A percentile compares a stretch with the other conserved stretches of the same genome.
Evolutionary conservation across 1,140 invertebrate genomes (phyloP).

Genomic region (Agrilus planipennis): DNA sequence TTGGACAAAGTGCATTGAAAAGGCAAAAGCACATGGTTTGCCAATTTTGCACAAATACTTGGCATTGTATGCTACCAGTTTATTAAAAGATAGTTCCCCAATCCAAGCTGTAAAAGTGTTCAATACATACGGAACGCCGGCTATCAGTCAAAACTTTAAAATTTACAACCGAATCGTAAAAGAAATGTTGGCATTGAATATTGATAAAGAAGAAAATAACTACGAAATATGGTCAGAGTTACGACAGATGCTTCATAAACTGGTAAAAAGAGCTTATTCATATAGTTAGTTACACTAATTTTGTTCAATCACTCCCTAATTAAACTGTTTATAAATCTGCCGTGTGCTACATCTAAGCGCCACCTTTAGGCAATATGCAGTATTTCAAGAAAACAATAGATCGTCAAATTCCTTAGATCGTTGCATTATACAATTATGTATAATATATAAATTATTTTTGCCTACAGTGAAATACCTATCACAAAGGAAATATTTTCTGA

Average conservation of each 20-base stretch:
- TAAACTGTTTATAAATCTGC: no score
- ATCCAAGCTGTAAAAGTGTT: constrained; percentile 61
- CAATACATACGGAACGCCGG: constrained; percentile 63
- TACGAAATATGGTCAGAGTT: constrained; percentile 54
- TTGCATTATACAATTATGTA: no score
- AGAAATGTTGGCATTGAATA: constrained; percentile 45
- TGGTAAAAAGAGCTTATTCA: constrained; percentile 36
- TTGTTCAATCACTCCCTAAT: not conserved
- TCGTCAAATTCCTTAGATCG: no score
- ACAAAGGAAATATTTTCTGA: no score
- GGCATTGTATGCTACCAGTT: constrained; percentile 68
- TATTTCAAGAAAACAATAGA: no score
- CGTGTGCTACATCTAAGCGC: no score
- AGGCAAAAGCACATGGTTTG: constrained; percentile 61
- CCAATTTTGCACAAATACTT: constrained; percentile 76
- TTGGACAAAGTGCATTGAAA: constrained; percentile 84
- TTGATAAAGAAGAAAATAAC: constrained; percentile 40
- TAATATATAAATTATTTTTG: no score
- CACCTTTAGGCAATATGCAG: no score
- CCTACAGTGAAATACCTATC: no score
- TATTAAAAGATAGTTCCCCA: constrained; percentile 55
- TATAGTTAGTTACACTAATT: not conserved
- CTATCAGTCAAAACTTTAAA: constrained; percentile 72
- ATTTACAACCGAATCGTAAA: constrained; percentile 66
- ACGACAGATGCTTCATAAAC: constrained; percentile 51